These are phyloP conservation scores for Laspeyria flexula DNA, from an alignment of 2,888 invertebrate species.

Conservation along the genomic window DNA sequence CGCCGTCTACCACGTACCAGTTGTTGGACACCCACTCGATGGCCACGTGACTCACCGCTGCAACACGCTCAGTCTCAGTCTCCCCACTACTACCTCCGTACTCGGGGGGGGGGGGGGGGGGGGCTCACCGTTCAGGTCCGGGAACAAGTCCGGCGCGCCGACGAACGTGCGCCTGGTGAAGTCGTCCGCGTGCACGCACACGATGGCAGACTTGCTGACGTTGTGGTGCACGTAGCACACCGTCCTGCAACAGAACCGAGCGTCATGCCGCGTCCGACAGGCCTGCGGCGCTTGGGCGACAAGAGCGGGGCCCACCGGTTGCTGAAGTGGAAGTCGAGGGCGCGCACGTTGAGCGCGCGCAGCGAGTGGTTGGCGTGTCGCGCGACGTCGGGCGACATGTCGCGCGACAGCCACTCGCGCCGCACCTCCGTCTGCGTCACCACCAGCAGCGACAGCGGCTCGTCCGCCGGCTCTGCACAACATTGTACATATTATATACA, in stretches of 20 bases:
- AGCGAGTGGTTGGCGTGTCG: constrained; percentile 46
- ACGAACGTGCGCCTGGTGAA: constrained; percentile 86
- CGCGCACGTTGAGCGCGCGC: constrained; percentile 71
- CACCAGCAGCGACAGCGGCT: constrained; percentile 88
- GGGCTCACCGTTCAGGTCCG: constrained; percentile 87
- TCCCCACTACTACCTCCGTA: too few relatives aligned
- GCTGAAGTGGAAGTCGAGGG: constrained; percentile 70
- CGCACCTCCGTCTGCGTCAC: constrained; percentile 89
- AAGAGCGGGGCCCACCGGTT: constrained; percentile 58
- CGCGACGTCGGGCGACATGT: background rate
- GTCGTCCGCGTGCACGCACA: constrained; percentile 89
- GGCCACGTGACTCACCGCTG: constrained; percentile 91
- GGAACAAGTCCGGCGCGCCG: constrained; percentile 87
- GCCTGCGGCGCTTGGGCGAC: too few relatives aligned
- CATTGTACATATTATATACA: background rate
- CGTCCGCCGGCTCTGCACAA: constrained; percentile 87
- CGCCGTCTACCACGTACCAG: constrained; percentile 93
- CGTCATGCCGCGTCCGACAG: too few relatives aligned
- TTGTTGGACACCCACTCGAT: constrained; percentile 94
- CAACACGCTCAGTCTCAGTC: too few relatives aligned
- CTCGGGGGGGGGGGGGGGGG: too few relatives aligned
- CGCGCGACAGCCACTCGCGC: constrained; percentile 70
- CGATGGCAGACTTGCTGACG: constrained; percentile 82
- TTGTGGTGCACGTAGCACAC: constrained; percentile 90
- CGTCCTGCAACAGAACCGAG: constrained; percentile 78